These are phyloP conservation scores for Drosophila melanogaster DNA, from an alignment of 1,140 invertebrate genomes.

Conservation along the genomic window DNA sequence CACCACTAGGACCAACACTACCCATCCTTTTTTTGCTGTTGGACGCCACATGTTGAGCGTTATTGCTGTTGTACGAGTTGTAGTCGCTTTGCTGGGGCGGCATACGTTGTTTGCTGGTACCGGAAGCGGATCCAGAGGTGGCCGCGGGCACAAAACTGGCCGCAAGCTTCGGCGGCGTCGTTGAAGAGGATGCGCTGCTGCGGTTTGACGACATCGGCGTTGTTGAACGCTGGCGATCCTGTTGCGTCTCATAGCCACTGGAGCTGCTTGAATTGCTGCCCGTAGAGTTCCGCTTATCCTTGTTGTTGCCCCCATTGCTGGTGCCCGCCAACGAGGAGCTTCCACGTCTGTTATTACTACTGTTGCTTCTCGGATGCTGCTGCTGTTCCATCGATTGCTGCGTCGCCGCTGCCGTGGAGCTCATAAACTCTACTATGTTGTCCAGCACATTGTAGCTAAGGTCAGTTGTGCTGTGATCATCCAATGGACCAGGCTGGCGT, in stretches of 20 bases:
- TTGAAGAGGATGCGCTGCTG: constrained; percentile 28
- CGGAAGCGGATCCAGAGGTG: constrained; percentile 1
- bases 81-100: constrained; percentile 34
- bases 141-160: constrained; percentile 64
- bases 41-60: constrained; percentile 60
- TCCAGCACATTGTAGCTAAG: constrained; percentile 79
- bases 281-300: constrained; percentile 70
- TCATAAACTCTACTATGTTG: constrained; percentile 78
- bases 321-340: constrained; percentile 32
- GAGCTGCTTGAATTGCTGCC: constrained; percentile 70
- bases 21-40: constrained; percentile 73
- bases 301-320: constrained; percentile 16
- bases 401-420: constrained; percentile 41
- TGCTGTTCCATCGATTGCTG: constrained; percentile 31
- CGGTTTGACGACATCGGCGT: constrained; percentile 18
- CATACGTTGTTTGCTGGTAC: constrained; percentile 32
- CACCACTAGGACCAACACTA: constrained; percentile 21
- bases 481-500: constrained; percentile 57
- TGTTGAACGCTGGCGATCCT: constrained; percentile 54
- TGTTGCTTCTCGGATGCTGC: constrained; percentile 39
- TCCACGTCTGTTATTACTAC: constrained; percentile 19
- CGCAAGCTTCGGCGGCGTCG: constrained; percentile 63
- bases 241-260: constrained; percentile 67
- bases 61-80: constrained; percentile 60
- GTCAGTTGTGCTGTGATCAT: constrained; percentile 72